Evolutionary conservation across 1,140 invertebrate species (phyloP), one percentile per base, ranked within the genome.

Genomic region (Cotesia vestalis): DNA sequence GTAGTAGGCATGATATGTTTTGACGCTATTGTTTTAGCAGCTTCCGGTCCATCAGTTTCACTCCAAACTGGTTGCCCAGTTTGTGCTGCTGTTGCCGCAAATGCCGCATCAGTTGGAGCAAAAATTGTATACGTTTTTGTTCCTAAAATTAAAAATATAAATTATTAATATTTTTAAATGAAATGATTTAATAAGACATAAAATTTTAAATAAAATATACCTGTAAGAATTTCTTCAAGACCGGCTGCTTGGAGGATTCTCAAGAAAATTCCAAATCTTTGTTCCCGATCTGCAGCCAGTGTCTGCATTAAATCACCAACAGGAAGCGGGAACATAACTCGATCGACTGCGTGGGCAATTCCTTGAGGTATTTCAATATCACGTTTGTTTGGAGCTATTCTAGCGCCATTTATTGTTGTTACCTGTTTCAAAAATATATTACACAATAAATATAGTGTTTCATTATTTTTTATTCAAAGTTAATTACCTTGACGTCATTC

Each of bases 311-410:
- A 84, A 86, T 95, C 93, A 17, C 94, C 94, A 12, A 94, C 93
- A 0, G 94, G 94, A 71, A 95, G 86, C 3, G 94, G 94, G 84
- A 95, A 95, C 91, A 96, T 94, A 0, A 96, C 94, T 72, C 94
- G 88, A 83, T 96, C 94, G 0, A 97, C 90, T 0, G 94, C 91
- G 80, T 96, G 95, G 0, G 95, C 94, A 57, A 96, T 90, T 35
- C 95, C 93, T 90, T 96, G 89, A 46, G 94, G 91, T 78, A 95
- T 92, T 77, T 92, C 89, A 73, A 95, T 93, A 80, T 96, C 93
- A 76, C 92, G 91, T 80, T 94, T 94, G 70, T 94, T 94, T 4
- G 92, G 89, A 27, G 92, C 83, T 3, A 96, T 89, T 80, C 91
- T 89, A 11, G 94, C 94, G 4, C 94, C 94, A 78, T 95, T 95